A percentile compares a stretch with the other conserved stretches of the same genome.
phyloP scores from a whole-genome alignment of 2,888 invertebrate species.

The Rutpela maculata region DNA sequence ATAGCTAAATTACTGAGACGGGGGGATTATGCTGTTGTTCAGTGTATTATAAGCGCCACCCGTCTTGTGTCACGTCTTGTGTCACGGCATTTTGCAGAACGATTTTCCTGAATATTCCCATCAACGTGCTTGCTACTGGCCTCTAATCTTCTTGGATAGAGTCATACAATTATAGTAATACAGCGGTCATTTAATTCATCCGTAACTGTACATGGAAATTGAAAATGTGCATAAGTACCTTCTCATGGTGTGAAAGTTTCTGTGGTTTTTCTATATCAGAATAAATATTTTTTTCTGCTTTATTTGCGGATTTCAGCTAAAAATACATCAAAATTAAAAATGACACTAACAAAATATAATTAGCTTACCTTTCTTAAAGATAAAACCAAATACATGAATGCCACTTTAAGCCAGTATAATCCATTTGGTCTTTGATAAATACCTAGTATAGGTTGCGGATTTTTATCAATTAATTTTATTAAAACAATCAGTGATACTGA shows the following conservation, averaged over 20 bases:
- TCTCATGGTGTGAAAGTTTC: constrained; percentile 75
- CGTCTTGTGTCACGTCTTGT: no score
- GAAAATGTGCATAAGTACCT: constrained; percentile 67
- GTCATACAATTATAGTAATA: no score
- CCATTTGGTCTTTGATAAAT: constrained; percentile 75
- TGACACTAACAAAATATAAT: constrained; percentile 55
- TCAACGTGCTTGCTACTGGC: no score
- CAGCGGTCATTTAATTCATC: no score
- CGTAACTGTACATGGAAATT: no score
- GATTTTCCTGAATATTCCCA: no score
- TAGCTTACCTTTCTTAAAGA: constrained; percentile 74
- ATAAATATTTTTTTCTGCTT: constrained; percentile 55
- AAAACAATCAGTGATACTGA: constrained; percentile 43
- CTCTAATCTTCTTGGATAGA: no score
- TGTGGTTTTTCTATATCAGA: constrained; percentile 76
- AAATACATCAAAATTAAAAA: constrained; percentile 29
- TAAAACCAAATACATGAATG: constrained; percentile 74
- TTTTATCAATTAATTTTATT: constrained; percentile 51
- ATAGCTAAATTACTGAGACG: no score
- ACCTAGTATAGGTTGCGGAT: constrained; percentile 68
- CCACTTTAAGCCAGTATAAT: constrained; percentile 75
- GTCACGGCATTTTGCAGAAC: no score
- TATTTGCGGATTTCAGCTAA: constrained; percentile 62
- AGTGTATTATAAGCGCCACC: no score
- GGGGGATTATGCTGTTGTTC: no score